Percentiles rank a stretch among this genome's conserved stretches.
Conservation (phyloP, 2,797 vertebrate genomes). For the Carapus acus region DNA sequence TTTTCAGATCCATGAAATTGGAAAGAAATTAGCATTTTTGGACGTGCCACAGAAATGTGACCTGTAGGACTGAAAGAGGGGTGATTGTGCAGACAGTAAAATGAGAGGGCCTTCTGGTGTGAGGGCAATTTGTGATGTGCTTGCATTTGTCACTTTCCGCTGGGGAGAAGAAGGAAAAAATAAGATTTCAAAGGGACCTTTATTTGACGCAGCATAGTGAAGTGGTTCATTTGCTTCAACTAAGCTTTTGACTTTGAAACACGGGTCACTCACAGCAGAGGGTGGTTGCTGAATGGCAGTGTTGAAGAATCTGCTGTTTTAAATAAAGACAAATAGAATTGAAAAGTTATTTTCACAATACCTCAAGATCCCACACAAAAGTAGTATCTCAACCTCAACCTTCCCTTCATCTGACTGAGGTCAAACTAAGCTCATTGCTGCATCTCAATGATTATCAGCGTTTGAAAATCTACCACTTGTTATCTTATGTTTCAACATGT, state of each 20-base stretch:
- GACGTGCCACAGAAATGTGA: slow-evolving; percentile 56
- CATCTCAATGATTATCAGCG: no score
- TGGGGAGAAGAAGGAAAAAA: slow-evolving; percentile 24
- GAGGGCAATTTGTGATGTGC: slow-evolving; percentile 36
- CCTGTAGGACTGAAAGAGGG: slow-evolving; percentile 56
- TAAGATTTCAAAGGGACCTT: slow-evolving; percentile 13
- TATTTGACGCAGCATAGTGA: slow-evolving; percentile 11
- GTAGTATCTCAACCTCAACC: no score
- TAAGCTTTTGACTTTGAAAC: not conserved
- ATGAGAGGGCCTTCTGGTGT: slow-evolving; percentile 35
- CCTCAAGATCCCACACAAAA: not conserved
- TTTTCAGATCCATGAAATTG: slow-evolving; percentile 71
- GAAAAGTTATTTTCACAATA: not conserved
- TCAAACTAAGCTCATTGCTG: no score
- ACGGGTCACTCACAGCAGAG: slow-evolving; percentile 3
- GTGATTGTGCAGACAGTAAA: slow-evolving; percentile 35
- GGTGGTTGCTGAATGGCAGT: not conserved
- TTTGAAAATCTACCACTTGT: no score
- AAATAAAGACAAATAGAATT: not conserved
- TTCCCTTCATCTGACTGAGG: no score
- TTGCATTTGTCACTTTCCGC: slow-evolving; percentile 32
- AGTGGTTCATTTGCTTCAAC: slow-evolving; percentile 6
- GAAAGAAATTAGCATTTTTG: slow-evolving; percentile 68
- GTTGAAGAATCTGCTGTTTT: not conserved
- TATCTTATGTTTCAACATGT: no score